Base-by-base conservation (phyloP, 2,113 vertebrate species). In the Anseranas semipalmata region DNA sequence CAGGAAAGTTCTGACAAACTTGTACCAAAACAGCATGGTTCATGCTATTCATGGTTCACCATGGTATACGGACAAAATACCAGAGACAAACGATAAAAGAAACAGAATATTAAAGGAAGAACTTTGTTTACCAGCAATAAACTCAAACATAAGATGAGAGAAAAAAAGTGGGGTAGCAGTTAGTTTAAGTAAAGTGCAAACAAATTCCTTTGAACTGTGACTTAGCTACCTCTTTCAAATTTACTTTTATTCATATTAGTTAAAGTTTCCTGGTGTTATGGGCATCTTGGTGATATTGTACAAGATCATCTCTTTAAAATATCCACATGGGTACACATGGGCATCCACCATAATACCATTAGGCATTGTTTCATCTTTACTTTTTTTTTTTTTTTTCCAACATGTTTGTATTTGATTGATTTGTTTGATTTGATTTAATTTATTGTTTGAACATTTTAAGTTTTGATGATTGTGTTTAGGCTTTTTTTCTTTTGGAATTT, bases 321-420 rank as follows among this genome's bases (percentile, higher is more conserved):
- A 50, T 15, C 63, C 19, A 79, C 22, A n/a, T 1, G 1, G 16
- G 39, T n/a, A 37, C 19, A 79, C 22, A n/a, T 1, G 1, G 16
- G 39, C 30, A 37, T 10, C 32, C 45, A 45, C 22, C 13, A 22
- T 21, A 22, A 8, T n/a, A 15, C 9, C 37, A 21, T 68, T 6
- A 78, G 58, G 12, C 14, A 62, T 79, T 76, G 46, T 52, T 24
- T 45, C 25, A 71, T 53, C 43, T 45, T 52, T 32, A 45, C 16
- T 75, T 58, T 8, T 4, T 56, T 30, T 33, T 58, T 32, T 58
- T 20, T 30, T 33, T 58, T 32, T 58, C 12, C 24, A 46, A 71
- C 75, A 53, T 12, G 33, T 76, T 65, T 53, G 12, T 20, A 11
- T 35, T 37, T 46, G 48, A 50, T 50, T 52, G 24, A 52, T 52